Conservation (phyloP, 2,113 vertebrate genomes). For the Aphelocoma coerulescens region DNA sequence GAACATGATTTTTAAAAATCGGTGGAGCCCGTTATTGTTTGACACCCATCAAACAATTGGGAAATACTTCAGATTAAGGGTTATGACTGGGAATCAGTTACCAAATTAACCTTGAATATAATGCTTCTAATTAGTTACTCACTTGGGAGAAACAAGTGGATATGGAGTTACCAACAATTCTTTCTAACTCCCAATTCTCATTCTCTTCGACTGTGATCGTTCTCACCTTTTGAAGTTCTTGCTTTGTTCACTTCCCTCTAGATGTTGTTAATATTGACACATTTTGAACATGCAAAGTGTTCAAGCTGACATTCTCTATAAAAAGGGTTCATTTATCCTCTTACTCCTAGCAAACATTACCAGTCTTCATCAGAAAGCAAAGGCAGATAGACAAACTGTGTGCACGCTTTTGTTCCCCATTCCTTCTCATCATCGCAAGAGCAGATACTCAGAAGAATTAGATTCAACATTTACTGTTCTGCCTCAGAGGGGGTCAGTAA, state of each 20-base stretch:
- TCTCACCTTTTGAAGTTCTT: background rate
- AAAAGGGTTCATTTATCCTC: background rate
- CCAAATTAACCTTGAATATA: background rate
- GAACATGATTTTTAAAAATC: background rate
- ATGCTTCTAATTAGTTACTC: background rate
- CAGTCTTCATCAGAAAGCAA: background rate
- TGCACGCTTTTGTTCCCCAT: background rate
- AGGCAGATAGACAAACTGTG: background rate
- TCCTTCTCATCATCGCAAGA: background rate
- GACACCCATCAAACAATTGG: background rate
- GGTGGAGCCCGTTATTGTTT: background rate
- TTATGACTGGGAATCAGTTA: background rate
- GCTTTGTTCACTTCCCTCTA: background rate
- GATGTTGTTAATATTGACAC: background rate
- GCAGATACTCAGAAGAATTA: background rate
- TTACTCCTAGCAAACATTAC: background rate
- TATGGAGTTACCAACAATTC: background rate
- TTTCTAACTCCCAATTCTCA: background rate
- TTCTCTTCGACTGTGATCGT: background rate
- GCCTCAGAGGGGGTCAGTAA: background rate
- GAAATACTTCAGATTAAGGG: background rate
- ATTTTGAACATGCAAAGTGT: accelerated
- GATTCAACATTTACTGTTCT: background rate
- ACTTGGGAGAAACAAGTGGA: background rate
- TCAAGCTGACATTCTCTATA: background rate